These are phyloP conservation scores for Chironomus tepperi DNA, from an alignment of 1,140 invertebrate species.

Conservation along the genomic window DNA sequence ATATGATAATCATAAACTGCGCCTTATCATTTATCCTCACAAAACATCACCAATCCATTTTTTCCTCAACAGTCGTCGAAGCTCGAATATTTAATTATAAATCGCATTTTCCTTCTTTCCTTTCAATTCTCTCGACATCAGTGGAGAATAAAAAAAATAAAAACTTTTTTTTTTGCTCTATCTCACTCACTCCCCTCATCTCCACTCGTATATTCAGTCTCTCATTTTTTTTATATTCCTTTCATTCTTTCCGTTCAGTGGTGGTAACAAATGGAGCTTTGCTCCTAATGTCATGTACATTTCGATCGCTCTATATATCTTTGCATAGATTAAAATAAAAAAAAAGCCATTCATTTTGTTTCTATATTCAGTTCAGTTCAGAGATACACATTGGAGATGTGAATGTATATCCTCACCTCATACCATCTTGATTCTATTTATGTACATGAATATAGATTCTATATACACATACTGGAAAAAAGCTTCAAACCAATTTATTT, in stretches of 20 bases:
- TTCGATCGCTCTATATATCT: conserved; percentile 12
- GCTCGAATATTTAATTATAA: conserved; percentile 23
- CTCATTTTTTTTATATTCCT: neutral
- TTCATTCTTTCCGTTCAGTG: neutral
- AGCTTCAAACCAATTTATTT: conserved; percentile 14
- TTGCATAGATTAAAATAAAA: conserved; percentile 5
- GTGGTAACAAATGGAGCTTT: conserved; percentile 21
- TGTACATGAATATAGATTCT: no score
- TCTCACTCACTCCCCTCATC: neutral
- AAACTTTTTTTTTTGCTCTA: neutral
- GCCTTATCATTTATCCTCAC: neutral
- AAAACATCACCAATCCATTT: neutral
- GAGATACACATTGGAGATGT: neutral
- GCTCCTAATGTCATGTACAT: conserved; percentile 10
- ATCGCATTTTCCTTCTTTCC: conserved; percentile 18
- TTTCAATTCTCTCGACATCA: neutral
- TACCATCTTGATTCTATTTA: neutral
- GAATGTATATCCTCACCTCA: neutral
- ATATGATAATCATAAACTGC: neutral
- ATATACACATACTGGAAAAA: neutral
- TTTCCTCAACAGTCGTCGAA: neutral
- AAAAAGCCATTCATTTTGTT: conserved; percentile 5
- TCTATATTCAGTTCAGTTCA: neutral
- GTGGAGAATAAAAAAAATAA: neutral
- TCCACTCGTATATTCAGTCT: neutral